These are phyloP conservation scores for Axinella damicornis DNA, from an alignment of 37 sponge, comb jelly and placozoan species.

Conservation along the genomic window DNA sequence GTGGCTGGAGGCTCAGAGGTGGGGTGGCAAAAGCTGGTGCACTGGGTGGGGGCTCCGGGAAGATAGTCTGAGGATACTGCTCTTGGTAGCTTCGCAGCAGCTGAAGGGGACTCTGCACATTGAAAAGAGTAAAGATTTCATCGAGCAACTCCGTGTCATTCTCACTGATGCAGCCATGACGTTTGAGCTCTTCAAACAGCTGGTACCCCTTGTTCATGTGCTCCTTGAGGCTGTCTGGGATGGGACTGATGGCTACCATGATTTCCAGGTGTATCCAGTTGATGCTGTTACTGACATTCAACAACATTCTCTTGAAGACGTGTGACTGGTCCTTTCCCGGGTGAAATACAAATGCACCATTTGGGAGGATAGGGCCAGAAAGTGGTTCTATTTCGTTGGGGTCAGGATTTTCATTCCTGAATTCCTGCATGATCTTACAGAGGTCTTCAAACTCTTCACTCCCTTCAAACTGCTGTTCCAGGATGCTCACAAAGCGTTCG, in stretches of 20 bases:
- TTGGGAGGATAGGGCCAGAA: not conserved
- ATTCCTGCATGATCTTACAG: not conserved
- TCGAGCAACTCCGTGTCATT: constrained; percentile 37
- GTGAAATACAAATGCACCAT: not conserved
- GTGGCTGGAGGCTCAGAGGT: not conserved
- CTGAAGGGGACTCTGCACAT: constrained; percentile 11
- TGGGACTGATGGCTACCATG: constrained; percentile 27
- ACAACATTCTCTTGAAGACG: constrained; percentile 3
- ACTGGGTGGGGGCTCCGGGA: not conserved
- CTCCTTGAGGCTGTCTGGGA: constrained; percentile 25
- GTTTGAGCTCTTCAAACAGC: constrained; percentile 38
- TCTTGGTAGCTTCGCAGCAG: constrained; percentile 21
- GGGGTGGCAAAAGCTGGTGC: not conserved
- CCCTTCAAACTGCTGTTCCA: not conserved
- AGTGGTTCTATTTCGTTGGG: not conserved
- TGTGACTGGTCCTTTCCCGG: not conserved
- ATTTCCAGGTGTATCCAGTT: constrained; percentile 6
- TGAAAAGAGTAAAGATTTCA: constrained; percentile 18
- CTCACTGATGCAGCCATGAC: constrained; percentile 37
- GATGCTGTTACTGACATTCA: constrained; percentile 9
- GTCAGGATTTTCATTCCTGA: not conserved
- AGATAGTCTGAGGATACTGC: too few species aligned
- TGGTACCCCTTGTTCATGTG: not conserved
- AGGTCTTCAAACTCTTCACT: not conserved
- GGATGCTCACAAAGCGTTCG: not conserved